Evolutionary conservation across 2,888 invertebrate species (phyloP).

Genomic region (Lepidocyrtoides sp.): DNA sequence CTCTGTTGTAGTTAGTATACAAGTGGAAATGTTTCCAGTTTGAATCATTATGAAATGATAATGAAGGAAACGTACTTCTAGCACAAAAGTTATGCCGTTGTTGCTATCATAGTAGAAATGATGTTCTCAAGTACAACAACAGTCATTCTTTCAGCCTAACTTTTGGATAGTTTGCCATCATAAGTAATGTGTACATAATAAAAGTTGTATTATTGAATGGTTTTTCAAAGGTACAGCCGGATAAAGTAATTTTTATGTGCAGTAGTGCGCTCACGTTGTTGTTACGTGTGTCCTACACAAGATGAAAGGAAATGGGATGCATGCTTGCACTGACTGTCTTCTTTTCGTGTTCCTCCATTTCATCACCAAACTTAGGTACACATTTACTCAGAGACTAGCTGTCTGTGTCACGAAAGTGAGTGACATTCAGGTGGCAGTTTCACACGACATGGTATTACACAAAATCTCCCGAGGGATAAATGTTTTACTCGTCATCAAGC

Average conservation of each 20-base stretch:
- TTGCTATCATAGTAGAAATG: too few species aligned
- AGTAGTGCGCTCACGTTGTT: too few species aligned
- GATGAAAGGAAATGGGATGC: neutral
- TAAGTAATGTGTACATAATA: too few species aligned
- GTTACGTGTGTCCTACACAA: neutral
- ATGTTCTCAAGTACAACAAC: too few species aligned
- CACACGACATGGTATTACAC: conserved; percentile 84
- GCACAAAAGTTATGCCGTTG: neutral
- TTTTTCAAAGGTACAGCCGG: too few species aligned
- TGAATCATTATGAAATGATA: neutral
- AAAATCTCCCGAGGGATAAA: conserved; percentile 78
- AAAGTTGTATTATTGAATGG: too few species aligned
- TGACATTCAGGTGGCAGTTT: conserved; percentile 85
- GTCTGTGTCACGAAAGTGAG: conserved; percentile 75
- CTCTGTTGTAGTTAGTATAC: neutral
- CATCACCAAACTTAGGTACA: neutral
- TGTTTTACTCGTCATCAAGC: conserved; percentile 27
- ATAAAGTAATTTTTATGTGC: too few species aligned
- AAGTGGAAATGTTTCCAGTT: neutral
- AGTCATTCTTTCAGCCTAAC: too few species aligned
- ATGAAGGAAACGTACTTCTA: neutral
- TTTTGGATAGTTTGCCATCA: too few species aligned
- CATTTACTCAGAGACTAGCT: neutral
- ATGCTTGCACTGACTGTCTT: conserved; percentile 7
- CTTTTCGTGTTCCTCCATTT: conserved; percentile 31